Conservation (phyloP, 2,888 invertebrate genomes). For the Neocrepidodera transversa region DNA sequence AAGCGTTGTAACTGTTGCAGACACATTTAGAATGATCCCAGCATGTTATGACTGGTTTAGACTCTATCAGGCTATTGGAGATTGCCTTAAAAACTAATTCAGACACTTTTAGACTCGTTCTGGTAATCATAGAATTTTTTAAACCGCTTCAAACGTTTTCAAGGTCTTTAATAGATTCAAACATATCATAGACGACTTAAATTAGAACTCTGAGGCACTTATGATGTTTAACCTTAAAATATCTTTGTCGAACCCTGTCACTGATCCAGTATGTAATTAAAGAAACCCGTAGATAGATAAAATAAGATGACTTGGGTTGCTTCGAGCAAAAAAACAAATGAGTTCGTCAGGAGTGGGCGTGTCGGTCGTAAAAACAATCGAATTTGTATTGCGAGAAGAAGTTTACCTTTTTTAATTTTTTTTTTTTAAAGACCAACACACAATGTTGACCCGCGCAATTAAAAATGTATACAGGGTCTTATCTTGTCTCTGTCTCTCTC, state of each 20-base stretch:
- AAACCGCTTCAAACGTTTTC: no score
- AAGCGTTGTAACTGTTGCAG: no score
- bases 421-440: conserved; percentile 29
- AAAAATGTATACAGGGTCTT: no score
- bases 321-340: conserved; percentile 51
- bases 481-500: no score
- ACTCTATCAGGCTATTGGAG: no score
- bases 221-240: background rate
- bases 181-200: background rate
- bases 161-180: background rate
- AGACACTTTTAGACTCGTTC: no score
- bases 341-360: conserved; percentile 53
- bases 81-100: no score
- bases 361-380: conserved; percentile 48
- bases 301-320: conserved; percentile 21
- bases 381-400: conserved; percentile 34
- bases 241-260: background rate
- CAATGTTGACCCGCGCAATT: conserved; percentile 24
- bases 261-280: conserved; percentile 13
- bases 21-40: no score
- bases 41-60: no score
- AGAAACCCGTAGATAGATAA: conserved; percentile 22
- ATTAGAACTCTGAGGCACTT: background rate
- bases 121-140: no score
- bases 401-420: conserved; percentile 13